Conservation (phyloP, 2,797 vertebrate species). For the Phataginus tricuspis region DNA sequence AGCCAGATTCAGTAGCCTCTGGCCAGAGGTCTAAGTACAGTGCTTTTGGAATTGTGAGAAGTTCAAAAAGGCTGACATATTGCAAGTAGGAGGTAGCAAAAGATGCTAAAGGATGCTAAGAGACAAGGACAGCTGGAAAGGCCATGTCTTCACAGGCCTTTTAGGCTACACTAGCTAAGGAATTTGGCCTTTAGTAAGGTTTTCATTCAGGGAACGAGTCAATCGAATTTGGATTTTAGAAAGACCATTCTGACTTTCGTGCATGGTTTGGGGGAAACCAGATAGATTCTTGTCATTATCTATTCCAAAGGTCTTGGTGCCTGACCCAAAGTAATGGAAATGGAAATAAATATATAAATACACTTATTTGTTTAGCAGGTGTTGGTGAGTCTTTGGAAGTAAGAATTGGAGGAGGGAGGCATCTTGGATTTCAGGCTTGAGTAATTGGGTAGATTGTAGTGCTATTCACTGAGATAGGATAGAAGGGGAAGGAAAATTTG, state of each 20-base stretch:
- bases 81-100: neutral
- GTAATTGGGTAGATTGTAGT: neutral
- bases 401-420: neutral
- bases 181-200: conserved; percentile 6
- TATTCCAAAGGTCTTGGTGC: neutral
- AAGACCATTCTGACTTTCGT: neutral
- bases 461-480: neutral
- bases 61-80: neutral
- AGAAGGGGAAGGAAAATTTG: neutral
- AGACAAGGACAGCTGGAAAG: neutral
- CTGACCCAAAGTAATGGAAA: neutral
- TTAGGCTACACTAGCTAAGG: neutral
- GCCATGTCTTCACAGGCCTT: neutral
- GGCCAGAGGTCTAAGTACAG: neutral
- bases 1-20: neutral
- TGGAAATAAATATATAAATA: neutral
- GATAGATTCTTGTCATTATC: neutral
- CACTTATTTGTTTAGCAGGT: neutral
- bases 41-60: neutral
- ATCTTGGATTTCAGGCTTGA: neutral
- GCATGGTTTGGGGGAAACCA: neutral
- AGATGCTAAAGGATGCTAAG: neutral
- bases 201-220: conserved; percentile 14
- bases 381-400: conserved; percentile 15
- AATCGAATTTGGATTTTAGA: neutral